Evolutionary conservation across 2,113 vertebrate genomes (phyloP).

Genomic region (Lutjanus erythropterus): DNA sequence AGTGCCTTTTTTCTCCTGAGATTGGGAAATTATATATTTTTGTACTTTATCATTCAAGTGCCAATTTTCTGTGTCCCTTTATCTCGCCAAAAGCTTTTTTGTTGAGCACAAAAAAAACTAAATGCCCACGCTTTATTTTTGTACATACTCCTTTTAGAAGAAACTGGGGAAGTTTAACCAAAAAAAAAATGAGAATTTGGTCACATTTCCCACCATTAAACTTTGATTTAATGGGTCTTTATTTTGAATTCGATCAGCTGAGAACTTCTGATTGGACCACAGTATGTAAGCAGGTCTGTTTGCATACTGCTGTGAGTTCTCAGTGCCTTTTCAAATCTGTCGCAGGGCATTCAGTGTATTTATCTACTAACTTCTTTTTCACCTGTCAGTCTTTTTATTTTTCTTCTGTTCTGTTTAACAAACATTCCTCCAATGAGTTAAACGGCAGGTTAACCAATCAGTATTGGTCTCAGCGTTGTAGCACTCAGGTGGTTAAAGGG

Average conservation of each 20-base stretch:
- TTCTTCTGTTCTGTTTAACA: constrained; percentile 72
- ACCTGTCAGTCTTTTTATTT: constrained; percentile 62
- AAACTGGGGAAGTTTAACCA: constrained; percentile 49
- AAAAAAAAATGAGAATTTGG: constrained; percentile 28
- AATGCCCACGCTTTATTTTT: constrained; percentile 42
- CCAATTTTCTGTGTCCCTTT: constrained; percentile 64
- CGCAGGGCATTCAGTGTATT: constrained; percentile 66
- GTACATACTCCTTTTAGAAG: constrained; percentile 14
- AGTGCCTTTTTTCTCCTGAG: constrained; percentile 71
- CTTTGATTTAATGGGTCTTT: constrained; percentile 45
- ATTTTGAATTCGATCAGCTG: constrained; percentile 36
- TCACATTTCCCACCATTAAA: constrained; percentile 52
- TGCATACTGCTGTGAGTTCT: constrained; percentile 47
- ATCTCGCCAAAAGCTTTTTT: constrained; percentile 45
- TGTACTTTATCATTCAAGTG: constrained; percentile 68
- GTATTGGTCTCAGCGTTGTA: constrained; percentile 60
- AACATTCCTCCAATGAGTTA: constrained; percentile 83
- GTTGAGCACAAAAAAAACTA: constrained; percentile 47
- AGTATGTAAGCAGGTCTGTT: constrained; percentile 41
- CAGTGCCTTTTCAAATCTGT: constrained; percentile 60
- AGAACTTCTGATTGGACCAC: constrained; percentile 66
- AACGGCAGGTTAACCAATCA: constrained; percentile 71
- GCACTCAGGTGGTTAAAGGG: constrained; percentile 78
- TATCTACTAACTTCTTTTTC: constrained; percentile 74
- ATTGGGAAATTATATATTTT: constrained; percentile 71